Base-by-base conservation (phyloP, 2,797 vertebrate genomes). In the Lithobates sylvaticus region DNA sequence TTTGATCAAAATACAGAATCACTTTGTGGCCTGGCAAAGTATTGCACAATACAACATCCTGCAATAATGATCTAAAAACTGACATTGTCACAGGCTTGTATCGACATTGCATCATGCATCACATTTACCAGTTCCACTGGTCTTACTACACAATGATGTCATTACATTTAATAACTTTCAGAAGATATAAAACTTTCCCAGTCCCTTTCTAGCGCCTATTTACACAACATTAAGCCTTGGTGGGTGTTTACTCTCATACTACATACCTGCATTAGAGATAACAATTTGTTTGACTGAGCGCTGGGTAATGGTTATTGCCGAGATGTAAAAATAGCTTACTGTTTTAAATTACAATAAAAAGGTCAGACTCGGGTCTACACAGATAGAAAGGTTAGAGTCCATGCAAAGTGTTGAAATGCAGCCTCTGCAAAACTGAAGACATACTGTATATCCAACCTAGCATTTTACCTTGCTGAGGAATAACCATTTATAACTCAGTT, bases 301-400 rank as follows among this genome's bases (percentile, higher is more conserved):
- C 67, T 8, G 16, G 21, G 10, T 69, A 70, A 70, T 81, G 67
- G 47, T 81, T 71, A 81, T 71, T 70, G 44, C 78, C 65, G 1
- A 1, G 21, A 32, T 71, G 69, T 71, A 54, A 58, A 71, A 36
- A 70, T 50, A 50, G 78, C 65, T 54, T 29, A 23, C 29, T 69
- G 78, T 32, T 69, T 65, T 70, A 50, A 79, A 79, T 26, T 7
- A 47, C 64, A 78, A 26, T 78, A 68, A 79, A 75, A 67, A 79
- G 18, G 10, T 26, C 6, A 69, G 27, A 69, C 50, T 50, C 29
- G 32, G 69, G 32, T 54, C 23, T 47, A 29, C 12, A 5, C 12
- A 32, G 42, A 80, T 69, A 65, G 69, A 27, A 78, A 80, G 78
- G 65, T 54, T 67, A 80, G 26, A 70, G 78, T 70, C 65, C 65